phyloP scores from a whole-genome alignment of 2,113 vertebrate species.

The Actenoides lindsayi region DNA sequence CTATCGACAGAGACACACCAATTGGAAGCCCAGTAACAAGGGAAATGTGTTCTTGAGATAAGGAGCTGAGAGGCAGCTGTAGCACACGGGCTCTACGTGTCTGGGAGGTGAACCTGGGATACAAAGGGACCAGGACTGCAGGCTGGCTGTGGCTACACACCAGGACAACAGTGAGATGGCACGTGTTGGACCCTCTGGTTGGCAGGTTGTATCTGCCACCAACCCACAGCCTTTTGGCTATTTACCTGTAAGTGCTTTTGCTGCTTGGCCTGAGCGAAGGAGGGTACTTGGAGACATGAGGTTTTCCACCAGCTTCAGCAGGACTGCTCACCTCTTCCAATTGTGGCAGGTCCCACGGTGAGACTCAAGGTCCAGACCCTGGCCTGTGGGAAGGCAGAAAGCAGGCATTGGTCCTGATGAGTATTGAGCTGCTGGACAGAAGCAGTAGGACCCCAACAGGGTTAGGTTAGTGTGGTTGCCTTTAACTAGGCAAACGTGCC shows the following conservation, averaged over 20 bases:
- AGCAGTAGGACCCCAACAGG: not conserved
- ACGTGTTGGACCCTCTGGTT: no score
- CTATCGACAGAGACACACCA: accelerated
- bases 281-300: accelerated
- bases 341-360: not conserved
- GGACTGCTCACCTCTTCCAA: not conserved
- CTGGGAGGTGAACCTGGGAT: not conserved
- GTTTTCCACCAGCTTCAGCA: not conserved
- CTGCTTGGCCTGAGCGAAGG: not conserved
- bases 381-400: not conserved
- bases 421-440: not conserved
- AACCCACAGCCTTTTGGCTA: not conserved
- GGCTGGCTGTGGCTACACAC: not conserved
- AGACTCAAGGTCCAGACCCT: accelerated
- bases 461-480: not conserved
- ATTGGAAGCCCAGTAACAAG: accelerated
- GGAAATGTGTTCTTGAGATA: accelerated
- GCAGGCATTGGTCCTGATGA: not conserved
- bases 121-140: not conserved
- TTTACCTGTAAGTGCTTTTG: not conserved
- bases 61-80: not conserved
- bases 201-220: not conserved
- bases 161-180: not conserved
- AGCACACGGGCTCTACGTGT: accelerated
- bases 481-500: not conserved